These are phyloP conservation scores for Anthophora plumipes DNA, from an alignment of 2,888 invertebrate species.

Conservation along the genomic window DNA sequence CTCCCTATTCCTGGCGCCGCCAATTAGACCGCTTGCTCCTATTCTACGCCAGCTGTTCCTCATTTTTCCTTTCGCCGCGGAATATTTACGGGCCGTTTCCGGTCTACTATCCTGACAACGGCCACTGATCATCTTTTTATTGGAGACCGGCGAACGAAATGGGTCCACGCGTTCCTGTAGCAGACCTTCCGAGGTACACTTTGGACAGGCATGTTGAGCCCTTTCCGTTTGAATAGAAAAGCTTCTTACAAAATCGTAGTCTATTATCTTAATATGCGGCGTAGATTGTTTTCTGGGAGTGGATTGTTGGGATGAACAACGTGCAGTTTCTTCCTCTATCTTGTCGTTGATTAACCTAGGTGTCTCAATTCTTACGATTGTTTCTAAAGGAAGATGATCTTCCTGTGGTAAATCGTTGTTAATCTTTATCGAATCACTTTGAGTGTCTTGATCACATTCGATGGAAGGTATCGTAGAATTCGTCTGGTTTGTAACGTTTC, in stretches of 20 bases:
- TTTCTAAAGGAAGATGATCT: neutral
- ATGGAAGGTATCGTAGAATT: neutral
- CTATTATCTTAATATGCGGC: slow-evolving; percentile 69
- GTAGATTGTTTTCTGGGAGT: slow-evolving; percentile 29
- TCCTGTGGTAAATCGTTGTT: too few species aligned
- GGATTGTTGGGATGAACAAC: neutral
- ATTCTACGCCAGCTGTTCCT: slow-evolving; percentile 64
- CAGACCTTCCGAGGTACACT: slow-evolving; percentile 75
- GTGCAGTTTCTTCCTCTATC: neutral
- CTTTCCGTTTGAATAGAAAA: slow-evolving; percentile 10
- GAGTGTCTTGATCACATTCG: neutral
- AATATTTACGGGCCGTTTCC: slow-evolving; percentile 46
- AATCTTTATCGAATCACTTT: neutral
- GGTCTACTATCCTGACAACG: slow-evolving; percentile 21
- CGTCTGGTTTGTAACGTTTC: neutral
- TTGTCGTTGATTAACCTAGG: neutral
- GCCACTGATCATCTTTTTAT: slow-evolving; percentile 19
- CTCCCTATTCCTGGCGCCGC: slow-evolving; percentile 51
- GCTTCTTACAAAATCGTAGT: slow-evolving; percentile 67
- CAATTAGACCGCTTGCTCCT: slow-evolving; percentile 71
- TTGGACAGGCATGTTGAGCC: slow-evolving; percentile 73
- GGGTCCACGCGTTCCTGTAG: slow-evolving; percentile 74
- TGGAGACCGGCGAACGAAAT: slow-evolving; percentile 61
- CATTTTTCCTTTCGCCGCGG: slow-evolving; percentile 54
- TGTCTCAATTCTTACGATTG: slow-evolving; percentile 36